These are phyloP conservation scores for Heterochromis multidens DNA, from an alignment of 2,113 vertebrate genomes.

Conservation along the genomic window DNA sequence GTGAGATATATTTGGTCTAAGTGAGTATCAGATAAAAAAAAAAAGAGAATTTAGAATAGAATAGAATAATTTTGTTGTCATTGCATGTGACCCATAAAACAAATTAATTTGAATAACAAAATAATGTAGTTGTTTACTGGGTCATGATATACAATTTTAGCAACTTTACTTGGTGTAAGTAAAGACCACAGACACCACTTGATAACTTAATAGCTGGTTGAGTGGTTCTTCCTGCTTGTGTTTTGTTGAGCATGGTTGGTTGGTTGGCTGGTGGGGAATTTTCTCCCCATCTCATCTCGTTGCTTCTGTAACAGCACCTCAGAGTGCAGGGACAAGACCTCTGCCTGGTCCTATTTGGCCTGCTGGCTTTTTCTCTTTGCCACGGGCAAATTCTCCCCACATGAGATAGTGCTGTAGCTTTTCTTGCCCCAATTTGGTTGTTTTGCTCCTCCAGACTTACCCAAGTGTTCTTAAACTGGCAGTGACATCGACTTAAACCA, in stretches of 20 bases:
- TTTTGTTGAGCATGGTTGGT: not conserved
- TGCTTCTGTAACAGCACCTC: conserved; percentile 20
- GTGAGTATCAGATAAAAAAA: not conserved
- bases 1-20: not conserved
- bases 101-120: not conserved
- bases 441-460: not conserved
- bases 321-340: conserved; percentile 22
- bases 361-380: conserved; percentile 12
- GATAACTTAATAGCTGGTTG: not conserved
- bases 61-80: too few species aligned
- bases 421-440: conserved; percentile 6
- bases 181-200: not conserved
- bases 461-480: conserved; percentile 1
- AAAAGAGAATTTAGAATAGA: too few species aligned
- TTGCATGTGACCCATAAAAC: too few species aligned
- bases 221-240: not conserved
- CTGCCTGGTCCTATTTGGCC: conserved; percentile 41
- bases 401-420: not conserved
- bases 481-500: not conserved
- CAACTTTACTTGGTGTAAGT: not conserved
- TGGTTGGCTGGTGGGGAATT: not conserved
- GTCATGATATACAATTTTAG: not conserved
- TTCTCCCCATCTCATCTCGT: not conserved
- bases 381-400: not conserved
- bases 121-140: fast-evolving